Evolutionary conservation across 2,888 invertebrate genomes (phyloP), one percentile per base, ranked within the genome.

Genomic region (Thereva nobilitata): DNA sequence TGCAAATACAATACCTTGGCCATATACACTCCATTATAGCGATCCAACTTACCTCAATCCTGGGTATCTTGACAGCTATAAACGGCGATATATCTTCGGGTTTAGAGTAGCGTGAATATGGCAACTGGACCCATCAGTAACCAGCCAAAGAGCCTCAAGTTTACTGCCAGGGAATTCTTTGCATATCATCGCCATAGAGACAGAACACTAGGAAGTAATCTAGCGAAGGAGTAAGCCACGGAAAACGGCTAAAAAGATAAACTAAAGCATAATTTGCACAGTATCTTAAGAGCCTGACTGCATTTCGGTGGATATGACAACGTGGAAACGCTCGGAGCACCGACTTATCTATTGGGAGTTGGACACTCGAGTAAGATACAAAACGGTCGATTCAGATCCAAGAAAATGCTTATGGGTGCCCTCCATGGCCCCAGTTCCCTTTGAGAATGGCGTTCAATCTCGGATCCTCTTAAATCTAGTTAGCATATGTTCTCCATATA

Each of bases 241-340:
- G n/a, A 23, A 40, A 50, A 9, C 34, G n/a, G n/a, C 6, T 41
- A 61, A 61, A 50, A 49, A 23, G 23, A 42, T 50, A 41, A 50
- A 61, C 61, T 50, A 41, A n/a, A 10, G 61, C 50, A 50, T 61
- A 61, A 61, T 61, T 61, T 61, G 50, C 61, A 61, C 61, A 49
- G 50, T 37, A 49, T 61, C 61, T 38, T 44, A 45, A 50, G 41
- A 61, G 50, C 23, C 55, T 12, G 50, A 10, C 41, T 61, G 40
- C 41, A 61, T 50, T 61, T 61, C 61, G 50, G 61, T 50, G 61
- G 41, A 61, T 61, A 61, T 61, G 61, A 61, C 61, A 61, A 50
- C 49, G 40, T 61, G 34, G 61, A 50, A 61, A 45, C 50, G 23
- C 61, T 61, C 34, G 34, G 10, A 45, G 49, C 38, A n/a, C 34